Evolutionary conservation across 2,113 vertebrate genomes (phyloP).

Genomic region (Gnathonemus echidnorhynchus): DNA sequence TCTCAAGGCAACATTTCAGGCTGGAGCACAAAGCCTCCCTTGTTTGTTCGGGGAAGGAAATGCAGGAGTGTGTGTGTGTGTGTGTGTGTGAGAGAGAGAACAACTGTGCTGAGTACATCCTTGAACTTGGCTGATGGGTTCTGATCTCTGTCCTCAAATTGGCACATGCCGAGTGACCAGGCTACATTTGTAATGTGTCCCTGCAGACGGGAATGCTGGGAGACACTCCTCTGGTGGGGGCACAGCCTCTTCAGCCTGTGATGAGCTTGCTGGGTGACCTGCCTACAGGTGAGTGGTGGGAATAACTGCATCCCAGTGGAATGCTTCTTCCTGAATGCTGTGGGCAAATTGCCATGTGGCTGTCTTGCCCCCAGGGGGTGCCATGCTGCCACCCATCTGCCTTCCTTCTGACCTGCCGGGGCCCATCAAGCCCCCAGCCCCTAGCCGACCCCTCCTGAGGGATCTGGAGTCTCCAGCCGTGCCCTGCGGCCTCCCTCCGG

Average conservation of each 20-base stretch:
- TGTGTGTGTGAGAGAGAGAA: neutral
- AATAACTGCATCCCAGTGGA: neutral
- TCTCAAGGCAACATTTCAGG: neutral
- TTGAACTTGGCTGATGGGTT: slow-evolving; percentile 18
- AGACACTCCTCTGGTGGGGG: slow-evolving; percentile 68
- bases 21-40: neutral
- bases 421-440: slow-evolving; percentile 56
- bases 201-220: slow-evolving; percentile 78
- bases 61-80: neutral
- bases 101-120: slow-evolving; percentile 30
- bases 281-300: slow-evolving; percentile 51
- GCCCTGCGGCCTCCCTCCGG: slow-evolving; percentile 53
- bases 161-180: neutral
- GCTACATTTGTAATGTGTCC: neutral
- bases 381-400: slow-evolving; percentile 49
- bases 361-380: slow-evolving; percentile 33
- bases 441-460: slow-evolving; percentile 46
- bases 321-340: neutral
- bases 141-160: neutral
- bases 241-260: slow-evolving; percentile 59
- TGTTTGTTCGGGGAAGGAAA: neutral
- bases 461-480: slow-evolving; percentile 66
- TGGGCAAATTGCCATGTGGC: neutral
- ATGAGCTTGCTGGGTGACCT: slow-evolving; percentile 62
- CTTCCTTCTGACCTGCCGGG: slow-evolving; percentile 61